Base-by-base conservation (phyloP, 2,113 vertebrate genomes). In the Enhydra lutris region DNA sequence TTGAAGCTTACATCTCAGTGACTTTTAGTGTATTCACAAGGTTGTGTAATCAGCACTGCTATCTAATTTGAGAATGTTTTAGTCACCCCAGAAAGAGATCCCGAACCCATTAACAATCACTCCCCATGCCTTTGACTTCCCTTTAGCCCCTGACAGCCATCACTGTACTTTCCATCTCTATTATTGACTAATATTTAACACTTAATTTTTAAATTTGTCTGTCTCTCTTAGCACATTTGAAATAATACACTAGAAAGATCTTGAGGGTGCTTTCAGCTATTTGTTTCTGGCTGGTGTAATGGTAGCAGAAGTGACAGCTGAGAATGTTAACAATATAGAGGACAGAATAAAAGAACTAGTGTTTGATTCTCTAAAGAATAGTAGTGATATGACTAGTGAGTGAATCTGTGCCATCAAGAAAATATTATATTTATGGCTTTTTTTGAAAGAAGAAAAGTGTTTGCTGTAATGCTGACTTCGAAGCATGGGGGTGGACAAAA, bases 381-480 rank as follows among this genome's bases (percentile, higher is more conserved):
- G 20, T 79, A 79, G 73, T n/a, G 17, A 74, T 65, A 81, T 55
- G 69, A 94, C 5, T 94, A 65, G 69, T 50, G 76, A 80, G 45
- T 73, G 63, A 45, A n/a, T 84, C 8, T 69, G 6, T 74, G 29
- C 65, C 39, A 57, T 81, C 4, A 92, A 55, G 34, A 76, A 67
- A 81, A 39, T 17, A 20, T 81, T 94, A 20, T 45, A 73, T 81
- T 65, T 26, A 34, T 65, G 23, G 34, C 36, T 95, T 96, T 42
- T 74, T 96, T 90, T 83, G 42, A 67, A 95, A 91, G 91, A 69
- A 96, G 80, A 87, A 95, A 74, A 91, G 71, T n/a, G 13, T 84
- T 97, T 90, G 61, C 82, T 93, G 3, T 87, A 63, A 52, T 87
- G 86, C 73, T 96, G 89, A 39, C 65, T 79, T 91, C 23, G 82